phyloP scores from a whole-genome alignment of 2,888 invertebrate genomes.

The Myopa tessellatipennis region DNA sequence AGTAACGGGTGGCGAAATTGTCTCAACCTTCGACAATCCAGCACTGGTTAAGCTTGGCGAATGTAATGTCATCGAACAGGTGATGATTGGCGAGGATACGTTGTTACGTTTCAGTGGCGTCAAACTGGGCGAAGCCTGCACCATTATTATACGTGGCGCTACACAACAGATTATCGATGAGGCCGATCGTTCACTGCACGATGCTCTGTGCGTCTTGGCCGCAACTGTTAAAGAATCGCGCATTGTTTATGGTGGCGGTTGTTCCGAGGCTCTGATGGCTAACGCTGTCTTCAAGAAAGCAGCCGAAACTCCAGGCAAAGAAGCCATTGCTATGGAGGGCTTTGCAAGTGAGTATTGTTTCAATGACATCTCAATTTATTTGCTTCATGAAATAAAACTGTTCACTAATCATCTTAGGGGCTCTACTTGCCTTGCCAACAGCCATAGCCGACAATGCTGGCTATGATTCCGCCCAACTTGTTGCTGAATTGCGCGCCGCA shows the following conservation, averaged over 20 bases:
- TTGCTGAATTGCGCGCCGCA: slow-evolving; percentile 90
- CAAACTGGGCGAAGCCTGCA: slow-evolving; percentile 95
- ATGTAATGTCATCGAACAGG: slow-evolving; percentile 95
- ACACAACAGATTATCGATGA: slow-evolving; percentile 99
- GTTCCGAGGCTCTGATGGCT: slow-evolving; percentile 97
- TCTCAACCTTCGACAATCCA: slow-evolving; percentile 97
- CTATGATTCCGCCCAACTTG: slow-evolving; percentile 94
- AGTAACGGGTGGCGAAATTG: slow-evolving; percentile 98
- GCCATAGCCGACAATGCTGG: slow-evolving; percentile 99
- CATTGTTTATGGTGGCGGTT: slow-evolving; percentile 92
- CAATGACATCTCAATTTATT: too few species aligned
- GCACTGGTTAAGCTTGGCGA: slow-evolving; percentile 91
- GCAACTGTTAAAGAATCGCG: slow-evolving; percentile 95
- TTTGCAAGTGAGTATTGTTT: slow-evolving; percentile 75
- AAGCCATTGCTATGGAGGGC: slow-evolving; percentile 96
- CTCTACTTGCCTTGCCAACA: slow-evolving; percentile 90
- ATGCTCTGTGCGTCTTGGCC: slow-evolving; percentile 95
- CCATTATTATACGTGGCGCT: slow-evolving; percentile 95
- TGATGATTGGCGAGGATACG: slow-evolving; percentile 96
- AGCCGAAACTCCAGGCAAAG: slow-evolving; percentile 92
- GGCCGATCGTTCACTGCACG: slow-evolving; percentile 97
- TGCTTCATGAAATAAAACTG: background rate
- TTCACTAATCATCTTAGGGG: slow-evolving; percentile 65
- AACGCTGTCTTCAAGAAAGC: slow-evolving; percentile 88
- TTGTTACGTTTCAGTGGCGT: slow-evolving; percentile 95